Percentiles rank a stretch among this genome's conserved stretches.
phyloP scores from a whole-genome alignment of 2,797 vertebrate species.

The Aythya fuligula region DNA sequence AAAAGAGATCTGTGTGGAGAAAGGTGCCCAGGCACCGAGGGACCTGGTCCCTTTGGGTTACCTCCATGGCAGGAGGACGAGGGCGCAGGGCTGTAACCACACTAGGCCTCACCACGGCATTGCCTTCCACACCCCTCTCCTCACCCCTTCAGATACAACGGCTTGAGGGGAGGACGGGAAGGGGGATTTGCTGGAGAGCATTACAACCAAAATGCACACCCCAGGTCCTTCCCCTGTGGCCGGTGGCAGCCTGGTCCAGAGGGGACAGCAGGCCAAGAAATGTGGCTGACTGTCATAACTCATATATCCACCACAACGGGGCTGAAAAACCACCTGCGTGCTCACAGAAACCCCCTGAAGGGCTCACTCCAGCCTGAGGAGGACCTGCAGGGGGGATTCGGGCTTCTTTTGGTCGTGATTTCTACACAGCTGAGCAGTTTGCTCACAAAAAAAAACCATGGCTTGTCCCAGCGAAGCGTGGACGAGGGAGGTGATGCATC shows the following conservation, averaged over 20 bases:
- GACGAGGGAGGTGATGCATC: background rate
- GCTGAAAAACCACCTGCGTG: background rate
- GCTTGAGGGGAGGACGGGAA: background rate
- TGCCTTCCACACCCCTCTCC: background rate
- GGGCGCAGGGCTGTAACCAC: background rate
- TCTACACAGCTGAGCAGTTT: background rate
- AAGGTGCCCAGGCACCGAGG: background rate
- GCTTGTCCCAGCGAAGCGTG: background rate
- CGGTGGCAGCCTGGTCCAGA: background rate
- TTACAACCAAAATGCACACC: background rate
- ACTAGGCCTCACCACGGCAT: background rate
- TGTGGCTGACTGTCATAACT: background rate
- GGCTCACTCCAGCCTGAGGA: background rate
- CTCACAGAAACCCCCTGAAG: background rate
- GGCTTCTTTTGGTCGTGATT: background rate
- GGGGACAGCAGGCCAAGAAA: background rate
- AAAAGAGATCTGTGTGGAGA: background rate
- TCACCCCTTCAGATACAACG: background rate
- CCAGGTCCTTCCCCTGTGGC: background rate
- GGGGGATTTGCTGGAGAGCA: background rate
- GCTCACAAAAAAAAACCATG: background rate
- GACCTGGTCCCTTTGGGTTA: background rate
- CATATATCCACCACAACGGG: background rate
- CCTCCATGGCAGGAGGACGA: rapidly evolving
- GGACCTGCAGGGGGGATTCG: background rate